Evolutionary conservation across 2,797 vertebrate species (phyloP).

Genomic region (Diplodus sargus): DNA sequence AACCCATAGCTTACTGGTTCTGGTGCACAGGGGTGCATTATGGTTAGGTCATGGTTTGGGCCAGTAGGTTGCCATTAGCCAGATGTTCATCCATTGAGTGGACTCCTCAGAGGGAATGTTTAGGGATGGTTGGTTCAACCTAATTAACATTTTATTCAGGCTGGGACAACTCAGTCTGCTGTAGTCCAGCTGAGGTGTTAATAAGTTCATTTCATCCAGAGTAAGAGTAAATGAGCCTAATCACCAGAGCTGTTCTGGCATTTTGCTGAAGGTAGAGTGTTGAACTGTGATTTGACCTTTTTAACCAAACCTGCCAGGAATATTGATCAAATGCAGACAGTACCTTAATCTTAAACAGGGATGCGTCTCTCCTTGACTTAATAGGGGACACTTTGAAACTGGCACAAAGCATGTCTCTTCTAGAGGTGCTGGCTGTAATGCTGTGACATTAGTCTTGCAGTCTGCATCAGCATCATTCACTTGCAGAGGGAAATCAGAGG

Average conservation of each 20-base stretch:
- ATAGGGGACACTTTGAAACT: conserved; percentile 12
- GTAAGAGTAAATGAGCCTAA: conserved; percentile 33
- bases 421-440: conserved; percentile 25
- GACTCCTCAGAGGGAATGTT: conserved; percentile 32
- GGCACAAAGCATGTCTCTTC: conserved; percentile 22
- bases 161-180: conserved; percentile 14
- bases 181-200: conserved; percentile 35
- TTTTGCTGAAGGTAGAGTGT: background rate
- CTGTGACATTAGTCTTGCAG: conserved; percentile 54
- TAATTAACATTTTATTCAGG: conserved; percentile 45
- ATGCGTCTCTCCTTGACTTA: conserved; percentile 10
- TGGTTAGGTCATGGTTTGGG: conserved; percentile 20
- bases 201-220: conserved; percentile 34
- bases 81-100: conserved; percentile 34
- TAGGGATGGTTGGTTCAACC: conserved; percentile 39
- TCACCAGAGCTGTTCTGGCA: background rate
- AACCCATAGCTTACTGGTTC: background rate
- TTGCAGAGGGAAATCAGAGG: conserved; percentile 47
- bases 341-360: conserved; percentile 9
- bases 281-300: background rate
- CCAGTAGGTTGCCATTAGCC: conserved; percentile 32
- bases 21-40: background rate
- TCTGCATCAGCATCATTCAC: conserved; percentile 48
- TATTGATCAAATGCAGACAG: background rate
- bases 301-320: background rate